phyloP scores from a whole-genome alignment of 2,797 vertebrate genomes.

The Intellagama lesueurii region DNA sequence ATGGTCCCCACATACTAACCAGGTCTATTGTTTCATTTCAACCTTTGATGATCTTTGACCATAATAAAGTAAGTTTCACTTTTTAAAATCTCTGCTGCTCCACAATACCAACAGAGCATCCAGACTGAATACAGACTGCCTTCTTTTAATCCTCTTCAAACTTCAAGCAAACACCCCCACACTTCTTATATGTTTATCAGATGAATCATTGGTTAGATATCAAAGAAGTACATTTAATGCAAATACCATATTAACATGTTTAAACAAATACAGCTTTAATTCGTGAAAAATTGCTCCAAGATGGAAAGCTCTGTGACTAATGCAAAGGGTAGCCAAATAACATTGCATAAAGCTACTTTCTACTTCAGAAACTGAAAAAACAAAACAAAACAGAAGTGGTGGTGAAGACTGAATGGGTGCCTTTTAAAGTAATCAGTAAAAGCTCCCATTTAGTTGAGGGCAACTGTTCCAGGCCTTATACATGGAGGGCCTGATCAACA shows the following conservation, averaged over 20 bases:
- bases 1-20: too few species aligned
- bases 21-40: too few species aligned
- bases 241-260: too few species aligned
- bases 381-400: background rate
- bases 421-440: background rate
- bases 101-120: too few species aligned
- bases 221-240: too few species aligned
- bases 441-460: too few species aligned
- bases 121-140: background rate
- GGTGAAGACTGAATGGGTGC: background rate
- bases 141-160: background rate
- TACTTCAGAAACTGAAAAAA: background rate
- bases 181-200: too few species aligned
- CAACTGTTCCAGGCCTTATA: background rate
- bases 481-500: background rate
- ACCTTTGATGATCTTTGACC: too few species aligned
- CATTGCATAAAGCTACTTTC: background rate
- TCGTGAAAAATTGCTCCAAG: background rate
- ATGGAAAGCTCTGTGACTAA: background rate
- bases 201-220: background rate
- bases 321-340: background rate
- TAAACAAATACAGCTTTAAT: too few species aligned
- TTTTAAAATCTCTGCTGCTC: too few species aligned
- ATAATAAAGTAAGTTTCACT: too few species aligned
- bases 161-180: too few species aligned